A percentile compares a stretch with the other conserved stretches of the same genome.
Conservation (phyloP, 2,888 invertebrate species). For the Orthosia gothica region DNA sequence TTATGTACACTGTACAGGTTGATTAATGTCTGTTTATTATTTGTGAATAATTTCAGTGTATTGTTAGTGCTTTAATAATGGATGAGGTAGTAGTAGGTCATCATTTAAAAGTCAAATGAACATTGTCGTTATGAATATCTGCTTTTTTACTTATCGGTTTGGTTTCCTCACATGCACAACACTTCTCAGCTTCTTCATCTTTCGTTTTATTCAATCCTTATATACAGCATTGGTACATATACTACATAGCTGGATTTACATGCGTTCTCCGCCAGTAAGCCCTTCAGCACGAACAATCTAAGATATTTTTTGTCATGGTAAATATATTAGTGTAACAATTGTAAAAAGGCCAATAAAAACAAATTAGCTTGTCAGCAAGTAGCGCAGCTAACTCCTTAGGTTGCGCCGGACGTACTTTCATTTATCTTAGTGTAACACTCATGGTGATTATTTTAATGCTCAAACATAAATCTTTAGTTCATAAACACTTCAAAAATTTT, state of each 20-base stretch:
- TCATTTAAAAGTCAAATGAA: conserved; percentile 1
- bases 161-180: no score
- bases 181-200: background rate
- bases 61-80: conserved; percentile 1
- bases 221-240: background rate
- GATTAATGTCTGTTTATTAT: conserved; percentile 39
- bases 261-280: background rate
- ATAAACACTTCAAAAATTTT: background rate
- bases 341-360: no score
- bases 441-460: background rate
- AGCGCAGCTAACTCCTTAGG: background rate
- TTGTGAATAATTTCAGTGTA: conserved; percentile 6
- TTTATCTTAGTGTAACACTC: background rate
- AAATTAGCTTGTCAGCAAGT: background rate
- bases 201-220: background rate
- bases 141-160: background rate
- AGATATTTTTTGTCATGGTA: background rate
- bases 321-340: no score
- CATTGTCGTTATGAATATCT: background rate
- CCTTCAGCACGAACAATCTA: no score
- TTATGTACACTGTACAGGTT: conserved; percentile 15
- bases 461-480: background rate
- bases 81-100: background rate
- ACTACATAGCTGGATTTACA: background rate
- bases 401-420: background rate